Evolutionary conservation across 2,888 invertebrate genomes (phyloP), one percentile per base, ranked within the genome.

Genomic region (Dynastes maya): DNA sequence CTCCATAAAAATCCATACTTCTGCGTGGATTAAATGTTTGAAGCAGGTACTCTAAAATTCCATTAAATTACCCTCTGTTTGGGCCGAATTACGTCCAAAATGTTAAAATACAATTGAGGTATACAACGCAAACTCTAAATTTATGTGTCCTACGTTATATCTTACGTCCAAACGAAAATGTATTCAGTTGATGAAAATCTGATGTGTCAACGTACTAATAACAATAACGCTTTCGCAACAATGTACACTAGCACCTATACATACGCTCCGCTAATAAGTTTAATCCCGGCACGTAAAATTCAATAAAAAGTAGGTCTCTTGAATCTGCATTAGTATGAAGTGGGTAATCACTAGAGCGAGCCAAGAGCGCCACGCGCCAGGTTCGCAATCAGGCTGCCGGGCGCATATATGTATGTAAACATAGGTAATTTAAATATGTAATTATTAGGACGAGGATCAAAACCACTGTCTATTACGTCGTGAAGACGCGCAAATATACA

Each of bases 41-140:
- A 72, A 61, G 9, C 16, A 22, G 32, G n/a, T 58, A 37, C 45
- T 72, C 58, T 72, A 72, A 72, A 72, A 72, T 72, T 72, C 72
- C 72, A 72, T 72, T 32, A 72, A 40, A 72, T 72, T 58, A 72
- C 58, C 58, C 22, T 22, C 16, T 22, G 37, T 40, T 58, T 40
- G 37, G 2, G 8, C 11, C 8, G 32, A 72, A 27, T 11, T 27
- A 27, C 9, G 53, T 40, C 16, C 40, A 55, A 40, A 58, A 58
- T 67, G 49, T 67, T 2, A 67, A 49, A 67, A 22, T 67, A 45
- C 49, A 67, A 9, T 67, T 27, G 2, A 49, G 11, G 13, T 63
- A 3, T 63, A 3, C 63, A 13, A 13, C 29, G n/a, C 63, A 29
- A 2, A 11, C 29, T 5, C n/a, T 58, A 16, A n/a, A 22, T 58